Conservation (phyloP, 2,888 invertebrate genomes). For the Dicranocentrus wangi region DNA sequence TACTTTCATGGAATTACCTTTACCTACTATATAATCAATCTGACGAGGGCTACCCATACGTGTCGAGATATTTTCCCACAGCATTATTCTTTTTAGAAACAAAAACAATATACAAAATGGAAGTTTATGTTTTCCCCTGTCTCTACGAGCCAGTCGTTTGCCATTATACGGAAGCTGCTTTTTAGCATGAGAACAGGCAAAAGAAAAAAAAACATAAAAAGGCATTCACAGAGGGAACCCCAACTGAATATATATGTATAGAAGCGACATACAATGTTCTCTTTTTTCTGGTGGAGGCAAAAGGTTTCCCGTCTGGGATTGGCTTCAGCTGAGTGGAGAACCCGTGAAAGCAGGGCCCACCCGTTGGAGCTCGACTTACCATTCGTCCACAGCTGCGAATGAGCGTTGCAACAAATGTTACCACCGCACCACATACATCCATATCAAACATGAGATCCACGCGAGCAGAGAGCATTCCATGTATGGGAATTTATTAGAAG, state of each 20-base stretch:
- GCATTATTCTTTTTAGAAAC: too few relatives aligned
- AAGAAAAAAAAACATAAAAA: not conserved
- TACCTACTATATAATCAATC: too few relatives aligned
- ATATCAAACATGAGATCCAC: conserved; percentile 13
- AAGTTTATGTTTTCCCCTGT: too few relatives aligned
- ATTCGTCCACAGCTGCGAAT: conserved; percentile 73
- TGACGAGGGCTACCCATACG: too few relatives aligned
- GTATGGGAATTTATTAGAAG: conserved; percentile 2
- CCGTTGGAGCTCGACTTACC: conserved; percentile 55
- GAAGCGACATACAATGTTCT: conserved; percentile 10
- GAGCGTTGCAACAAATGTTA: conserved; percentile 73
- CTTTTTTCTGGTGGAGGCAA: conserved; percentile 43
- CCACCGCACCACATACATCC: conserved; percentile 59
- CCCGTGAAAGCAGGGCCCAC: conserved; percentile 59
- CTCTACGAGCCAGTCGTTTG: too few relatives aligned
- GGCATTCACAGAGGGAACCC: too few relatives aligned
- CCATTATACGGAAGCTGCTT: too few relatives aligned
- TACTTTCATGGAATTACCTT: too few relatives aligned
- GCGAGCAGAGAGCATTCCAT: not conserved
- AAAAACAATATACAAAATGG: too few relatives aligned
- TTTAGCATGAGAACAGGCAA: not conserved
- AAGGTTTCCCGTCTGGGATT: conserved; percentile 70
- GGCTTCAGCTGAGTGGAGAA: conserved; percentile 72
- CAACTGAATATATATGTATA: not conserved
- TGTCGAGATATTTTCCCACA: too few relatives aligned